Evolutionary conservation across 1,140 invertebrate genomes (phyloP).

Genomic region (Drosophila littoralis): DNA sequence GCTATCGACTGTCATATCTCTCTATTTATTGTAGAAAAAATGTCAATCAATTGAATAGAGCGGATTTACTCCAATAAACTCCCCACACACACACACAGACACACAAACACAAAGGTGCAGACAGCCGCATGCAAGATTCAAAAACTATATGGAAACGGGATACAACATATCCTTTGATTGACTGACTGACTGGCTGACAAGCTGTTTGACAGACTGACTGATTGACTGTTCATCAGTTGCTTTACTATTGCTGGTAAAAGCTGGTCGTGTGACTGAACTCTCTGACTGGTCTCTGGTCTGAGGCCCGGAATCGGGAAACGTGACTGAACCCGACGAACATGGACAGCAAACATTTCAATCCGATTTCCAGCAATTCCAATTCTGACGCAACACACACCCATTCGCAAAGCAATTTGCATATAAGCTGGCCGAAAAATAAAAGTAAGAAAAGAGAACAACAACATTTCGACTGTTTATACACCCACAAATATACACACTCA

Average conservation of each 20-base stretch:
- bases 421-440: slow-evolving; percentile 48
- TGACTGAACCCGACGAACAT: slow-evolving; percentile 63
- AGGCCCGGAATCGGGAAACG: slow-evolving; percentile 55
- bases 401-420: slow-evolving; percentile 69
- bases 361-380: slow-evolving; percentile 76
- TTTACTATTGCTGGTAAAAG: slow-evolving; percentile 14
- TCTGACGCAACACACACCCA: slow-evolving; percentile 45
- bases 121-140: slow-evolving; percentile 53
- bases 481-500: slow-evolving; percentile 29
- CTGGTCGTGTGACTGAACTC: slow-evolving; percentile 67
- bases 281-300: slow-evolving; percentile 22
- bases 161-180: slow-evolving; percentile 39
- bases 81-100: slow-evolving; percentile 4
- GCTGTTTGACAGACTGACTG: slow-evolving; percentile 45
- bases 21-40: slow-evolving; percentile 72
- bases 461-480: slow-evolving; percentile 48
- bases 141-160: slow-evolving; percentile 63
- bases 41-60: slow-evolving; percentile 73
- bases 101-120: slow-evolving; percentile 24
- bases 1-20: slow-evolving; percentile 7
- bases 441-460: slow-evolving; percentile 44
- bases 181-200: slow-evolving; percentile 59
- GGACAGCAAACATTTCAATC: slow-evolving; percentile 81
- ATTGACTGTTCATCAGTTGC: slow-evolving; percentile 48
- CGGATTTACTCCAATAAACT: slow-evolving; percentile 40